Evolutionary conservation across 2,888 invertebrate genomes (phyloP), one percentile per base, ranked within the genome.

Genomic region (Atethmia centrago): DNA sequence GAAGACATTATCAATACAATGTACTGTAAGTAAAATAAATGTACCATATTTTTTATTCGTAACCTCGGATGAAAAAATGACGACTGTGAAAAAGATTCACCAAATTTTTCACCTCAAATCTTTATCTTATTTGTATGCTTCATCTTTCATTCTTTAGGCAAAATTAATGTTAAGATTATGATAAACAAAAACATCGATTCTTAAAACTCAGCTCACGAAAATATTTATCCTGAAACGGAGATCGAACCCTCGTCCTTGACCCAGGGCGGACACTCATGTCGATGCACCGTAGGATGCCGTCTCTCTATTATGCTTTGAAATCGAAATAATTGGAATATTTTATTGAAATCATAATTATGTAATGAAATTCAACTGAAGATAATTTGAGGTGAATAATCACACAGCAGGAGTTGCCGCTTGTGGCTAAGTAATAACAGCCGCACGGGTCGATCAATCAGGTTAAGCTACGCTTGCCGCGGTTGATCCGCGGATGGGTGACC

Each of bases 191-290:
- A 51, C 25, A 42, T 31, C 14, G 25, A 8, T 45, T 69, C 14
- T 25, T 16, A 40, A n/a, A 76, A 76, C n/a, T 56, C 49, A 36
- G 25, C 14, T 42, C 31, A 53, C 9, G 36, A 21, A 63, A 58
- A 79, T 76, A 79, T 64, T 71, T 71, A 71, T 58, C 40, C 62
- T 28, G 31, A 51, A 58, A 25, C 58, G 21, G 55, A 19, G 25
- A 55, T 78, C 42, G 31, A 40, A 58, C 36, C 7, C 42, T 28
- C 40, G 42, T 56, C 49, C 56, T 69, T 75, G 78, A 78, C 14
- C 40, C 58, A 53, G 49, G 45, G n/a, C 71, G 56, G 55, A 1
- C 58, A 40, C 28, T 47, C 19, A 3, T 28, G 63, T 71, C 56
- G 56, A 58, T 63, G 62, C 56, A 63, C 71, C n/a, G 25, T 70